A percentile compares a stretch with the other conserved stretches of the same genome.
Evolutionary conservation across 2,888 invertebrate genomes (phyloP).

Genomic region (Acrocyrtus sp.): DNA sequence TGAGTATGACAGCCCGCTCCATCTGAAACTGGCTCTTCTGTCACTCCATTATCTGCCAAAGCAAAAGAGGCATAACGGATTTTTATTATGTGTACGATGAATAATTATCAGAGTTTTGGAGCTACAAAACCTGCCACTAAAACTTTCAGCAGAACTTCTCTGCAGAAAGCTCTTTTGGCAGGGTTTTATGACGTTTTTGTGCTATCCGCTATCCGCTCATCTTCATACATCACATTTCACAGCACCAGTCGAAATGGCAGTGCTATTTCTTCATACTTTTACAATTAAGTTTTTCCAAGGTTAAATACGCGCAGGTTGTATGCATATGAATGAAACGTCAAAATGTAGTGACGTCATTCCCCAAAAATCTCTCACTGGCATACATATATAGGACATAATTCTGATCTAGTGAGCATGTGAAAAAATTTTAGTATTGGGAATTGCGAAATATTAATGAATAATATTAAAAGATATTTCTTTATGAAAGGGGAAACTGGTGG

Average conservation of each 20-base stretch:
- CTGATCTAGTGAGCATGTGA: background rate
- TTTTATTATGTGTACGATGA: too few species aligned
- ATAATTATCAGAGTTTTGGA: too few species aligned
- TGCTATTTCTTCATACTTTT: too few species aligned
- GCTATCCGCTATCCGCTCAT: background rate
- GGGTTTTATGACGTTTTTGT: background rate
- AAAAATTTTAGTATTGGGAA: background rate
- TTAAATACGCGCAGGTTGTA: background rate
- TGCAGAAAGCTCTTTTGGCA: background rate
- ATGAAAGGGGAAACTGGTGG: too few species aligned
- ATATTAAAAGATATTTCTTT: too few species aligned
- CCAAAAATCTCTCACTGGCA: background rate
- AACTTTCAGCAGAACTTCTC: too few species aligned
- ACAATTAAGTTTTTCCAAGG: too few species aligned
- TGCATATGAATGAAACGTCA: background rate
- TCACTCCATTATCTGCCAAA: too few species aligned
- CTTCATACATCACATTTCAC: background rate
- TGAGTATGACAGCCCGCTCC: background rate
- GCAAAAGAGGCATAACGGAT: too few species aligned
- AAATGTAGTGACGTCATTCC: background rate
- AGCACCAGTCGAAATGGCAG: too few species aligned
- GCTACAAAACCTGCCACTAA: too few species aligned
- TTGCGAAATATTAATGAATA: background rate
- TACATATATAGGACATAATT: too few species aligned
- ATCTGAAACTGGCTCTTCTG: background rate